These are phyloP conservation scores for Pollenia angustigena DNA, from an alignment of 2,888 invertebrate species.

Conservation along the genomic window DNA sequence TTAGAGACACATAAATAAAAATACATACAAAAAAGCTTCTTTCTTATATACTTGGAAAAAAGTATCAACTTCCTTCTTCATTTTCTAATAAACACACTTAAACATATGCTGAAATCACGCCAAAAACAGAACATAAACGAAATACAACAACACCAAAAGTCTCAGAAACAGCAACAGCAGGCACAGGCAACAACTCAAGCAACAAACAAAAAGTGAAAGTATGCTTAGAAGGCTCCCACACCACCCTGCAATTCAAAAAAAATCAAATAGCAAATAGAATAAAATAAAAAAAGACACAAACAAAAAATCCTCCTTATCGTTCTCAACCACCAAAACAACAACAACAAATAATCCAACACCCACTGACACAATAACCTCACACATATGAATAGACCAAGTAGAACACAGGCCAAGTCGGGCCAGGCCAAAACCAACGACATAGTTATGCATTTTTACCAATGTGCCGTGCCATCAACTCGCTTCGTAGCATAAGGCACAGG, in stretches of 20 bases:
- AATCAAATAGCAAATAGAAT: slow-evolving; percentile 48
- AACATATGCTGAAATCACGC: slow-evolving; percentile 46
- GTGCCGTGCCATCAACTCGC: background rate
- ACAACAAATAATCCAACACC: slow-evolving; percentile 47
- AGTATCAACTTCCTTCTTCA: slow-evolving; percentile 51
- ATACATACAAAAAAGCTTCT: background rate
- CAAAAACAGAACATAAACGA: slow-evolving; percentile 33
- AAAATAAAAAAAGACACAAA: slow-evolving; percentile 3
- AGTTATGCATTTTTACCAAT: slow-evolving; percentile 8
- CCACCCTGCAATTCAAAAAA: slow-evolving; percentile 26
- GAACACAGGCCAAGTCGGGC: slow-evolving; percentile 37
- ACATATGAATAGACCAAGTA: slow-evolving; percentile 47
- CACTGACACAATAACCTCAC: slow-evolving; percentile 68
- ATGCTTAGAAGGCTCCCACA: background rate
- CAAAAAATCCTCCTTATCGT: slow-evolving; percentile 2
- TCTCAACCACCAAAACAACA: slow-evolving; percentile 10
- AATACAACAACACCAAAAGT: slow-evolving; percentile 27
- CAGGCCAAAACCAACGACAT: slow-evolving; percentile 23
- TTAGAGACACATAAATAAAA: background rate
- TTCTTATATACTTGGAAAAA: slow-evolving; percentile 2
- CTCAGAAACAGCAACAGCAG: background rate
- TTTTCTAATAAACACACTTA: slow-evolving; percentile 63
- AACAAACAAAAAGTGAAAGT: slow-evolving; percentile 56
- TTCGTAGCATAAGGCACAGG: no score
- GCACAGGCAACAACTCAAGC: background rate